A percentile compares a stretch with the other conserved stretches of the same genome.
phyloP scores from a whole-genome alignment of 2,797 vertebrate genomes.

The Salmo trutta region DNA sequence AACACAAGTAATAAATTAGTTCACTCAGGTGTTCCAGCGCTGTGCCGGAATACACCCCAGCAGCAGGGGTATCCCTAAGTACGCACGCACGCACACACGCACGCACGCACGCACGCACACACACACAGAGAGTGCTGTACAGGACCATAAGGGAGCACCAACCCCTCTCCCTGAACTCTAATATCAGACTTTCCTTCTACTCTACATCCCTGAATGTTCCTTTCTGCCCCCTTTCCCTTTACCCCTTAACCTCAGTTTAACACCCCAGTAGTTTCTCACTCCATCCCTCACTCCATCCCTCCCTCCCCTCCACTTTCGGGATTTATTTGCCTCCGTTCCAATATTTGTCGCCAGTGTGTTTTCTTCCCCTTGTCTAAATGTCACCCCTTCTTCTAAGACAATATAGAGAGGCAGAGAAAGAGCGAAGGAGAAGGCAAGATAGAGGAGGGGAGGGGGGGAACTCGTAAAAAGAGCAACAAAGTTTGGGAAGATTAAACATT shows the following conservation, averaged over 20 bases:
- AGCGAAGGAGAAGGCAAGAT: conserved; percentile 69
- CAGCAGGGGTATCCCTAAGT: no score
- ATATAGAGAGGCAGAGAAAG: conserved; percentile 70
- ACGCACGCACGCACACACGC: no score
- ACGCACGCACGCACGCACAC: no score
- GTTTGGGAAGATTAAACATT: conserved; percentile 89
- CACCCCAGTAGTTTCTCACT: conserved; percentile 13
- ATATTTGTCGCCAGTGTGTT: conserved; percentile 84
- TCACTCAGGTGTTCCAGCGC: conserved; percentile 18
- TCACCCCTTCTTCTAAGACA: conserved; percentile 85
- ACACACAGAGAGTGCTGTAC: no score
- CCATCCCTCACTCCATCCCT: conserved; percentile 37
- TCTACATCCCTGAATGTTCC: conserved; percentile 32
- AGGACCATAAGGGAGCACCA: no score
- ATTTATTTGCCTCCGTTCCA: conserved; percentile 85
- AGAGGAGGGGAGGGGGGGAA: conserved; percentile 46
- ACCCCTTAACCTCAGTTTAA: conserved; percentile 33
- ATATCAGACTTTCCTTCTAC: conserved; percentile 16
- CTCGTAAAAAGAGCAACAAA: conserved; percentile 85
- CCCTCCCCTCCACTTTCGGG: conserved; percentile 60
- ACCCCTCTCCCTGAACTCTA: conserved; percentile 7
- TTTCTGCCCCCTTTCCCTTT: conserved; percentile 35
- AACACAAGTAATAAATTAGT: conserved; percentile 30
- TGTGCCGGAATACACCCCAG: background rate
- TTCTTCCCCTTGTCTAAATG: conserved; percentile 85